These are phyloP conservation scores for Drosophila lacicola DNA, from an alignment of 2,888 invertebrate genomes.

Conservation along the genomic window DNA sequence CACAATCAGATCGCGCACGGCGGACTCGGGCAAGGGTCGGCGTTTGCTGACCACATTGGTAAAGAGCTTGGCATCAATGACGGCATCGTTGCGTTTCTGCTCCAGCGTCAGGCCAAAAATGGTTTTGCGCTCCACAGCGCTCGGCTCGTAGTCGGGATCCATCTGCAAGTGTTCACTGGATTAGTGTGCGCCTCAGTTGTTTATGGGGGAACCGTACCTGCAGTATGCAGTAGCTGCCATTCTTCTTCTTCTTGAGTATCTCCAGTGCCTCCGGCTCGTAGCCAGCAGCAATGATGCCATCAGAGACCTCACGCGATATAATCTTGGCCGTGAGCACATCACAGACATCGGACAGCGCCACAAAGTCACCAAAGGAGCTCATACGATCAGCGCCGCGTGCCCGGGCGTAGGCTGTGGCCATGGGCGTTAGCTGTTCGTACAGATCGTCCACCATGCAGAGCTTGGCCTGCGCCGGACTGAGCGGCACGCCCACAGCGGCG, in stretches of 20 bases:
- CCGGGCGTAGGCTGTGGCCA: slow-evolving; percentile 96
- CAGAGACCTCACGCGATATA: slow-evolving; percentile 97
- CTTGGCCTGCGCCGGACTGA: slow-evolving; percentile 91
- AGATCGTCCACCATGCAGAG: slow-evolving; percentile 97
- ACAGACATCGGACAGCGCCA: slow-evolving; percentile 96
- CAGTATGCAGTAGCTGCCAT: slow-evolving; percentile 95
- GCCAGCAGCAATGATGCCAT: slow-evolving; percentile 98
- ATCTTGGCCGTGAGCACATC: slow-evolving; percentile 96
- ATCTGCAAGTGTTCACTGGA: slow-evolving; percentile 87
- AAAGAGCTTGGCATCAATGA: slow-evolving; percentile 92
- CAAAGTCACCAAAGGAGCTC: slow-evolving; percentile 99
- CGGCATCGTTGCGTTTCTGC: slow-evolving; percentile 95
- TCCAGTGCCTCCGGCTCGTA: slow-evolving; percentile 93
- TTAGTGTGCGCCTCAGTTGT: neutral
- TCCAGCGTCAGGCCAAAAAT: slow-evolving; percentile 94
- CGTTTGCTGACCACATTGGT: slow-evolving; percentile 91
- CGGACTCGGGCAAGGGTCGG: slow-evolving; percentile 89
- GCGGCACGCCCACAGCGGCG: slow-evolving; percentile 95
- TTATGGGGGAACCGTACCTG: slow-evolving; percentile 86
- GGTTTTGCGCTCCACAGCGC: slow-evolving; percentile 91
- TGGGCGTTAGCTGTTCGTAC: slow-evolving; percentile 89
- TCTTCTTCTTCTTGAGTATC: slow-evolving; percentile 96
- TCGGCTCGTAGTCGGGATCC: slow-evolving; percentile 93
- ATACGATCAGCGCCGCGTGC: slow-evolving; percentile 99
- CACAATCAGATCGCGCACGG: slow-evolving; percentile 95